Conservation (phyloP, 2,113 vertebrate species). For the Paramisgurnus dabryanus region DNA sequence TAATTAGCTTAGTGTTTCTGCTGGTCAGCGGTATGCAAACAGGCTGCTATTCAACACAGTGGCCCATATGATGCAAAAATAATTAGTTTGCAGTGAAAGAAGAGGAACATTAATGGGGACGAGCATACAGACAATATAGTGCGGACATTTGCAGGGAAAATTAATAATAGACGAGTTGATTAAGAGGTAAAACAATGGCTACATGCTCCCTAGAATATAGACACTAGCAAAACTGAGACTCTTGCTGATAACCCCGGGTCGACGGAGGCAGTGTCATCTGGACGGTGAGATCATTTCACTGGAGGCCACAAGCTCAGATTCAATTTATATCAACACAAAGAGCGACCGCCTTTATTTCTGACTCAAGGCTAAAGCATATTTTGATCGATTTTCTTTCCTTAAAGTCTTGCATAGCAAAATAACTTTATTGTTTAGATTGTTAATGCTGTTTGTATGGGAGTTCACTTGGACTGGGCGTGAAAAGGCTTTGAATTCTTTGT, state of each 20-base stretch:
- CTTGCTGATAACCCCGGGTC: conserved; percentile 1
- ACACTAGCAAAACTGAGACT: not conserved
- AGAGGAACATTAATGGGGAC: not conserved
- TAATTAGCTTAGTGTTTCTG: conserved; percentile 6
- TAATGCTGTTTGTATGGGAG: too few relatives aligned
- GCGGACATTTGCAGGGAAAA: not conserved
- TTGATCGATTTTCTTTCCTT: not conserved
- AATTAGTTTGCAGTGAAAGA: conserved; percentile 29
- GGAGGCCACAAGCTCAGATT: not conserved
- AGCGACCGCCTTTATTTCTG: too few relatives aligned
- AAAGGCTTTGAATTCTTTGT: too few relatives aligned
- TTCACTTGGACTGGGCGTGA: too few relatives aligned
- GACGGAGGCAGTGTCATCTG: not conserved
- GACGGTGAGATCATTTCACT: not conserved
- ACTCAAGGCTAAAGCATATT: not conserved
- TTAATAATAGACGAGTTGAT: not conserved
- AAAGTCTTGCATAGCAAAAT: not conserved
- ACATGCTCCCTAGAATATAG: conserved; percentile 19
- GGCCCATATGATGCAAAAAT: conserved; percentile 2
- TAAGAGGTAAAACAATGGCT: not conserved
- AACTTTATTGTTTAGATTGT: too few relatives aligned
- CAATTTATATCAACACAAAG: not conserved
- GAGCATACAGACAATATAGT: not conserved
- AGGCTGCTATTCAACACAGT: conserved; percentile 5
- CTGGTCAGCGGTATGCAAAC: conserved; percentile 2